Conservation (phyloP, 1,140 invertebrate genomes). For the Archivesica marissinica region DNA sequence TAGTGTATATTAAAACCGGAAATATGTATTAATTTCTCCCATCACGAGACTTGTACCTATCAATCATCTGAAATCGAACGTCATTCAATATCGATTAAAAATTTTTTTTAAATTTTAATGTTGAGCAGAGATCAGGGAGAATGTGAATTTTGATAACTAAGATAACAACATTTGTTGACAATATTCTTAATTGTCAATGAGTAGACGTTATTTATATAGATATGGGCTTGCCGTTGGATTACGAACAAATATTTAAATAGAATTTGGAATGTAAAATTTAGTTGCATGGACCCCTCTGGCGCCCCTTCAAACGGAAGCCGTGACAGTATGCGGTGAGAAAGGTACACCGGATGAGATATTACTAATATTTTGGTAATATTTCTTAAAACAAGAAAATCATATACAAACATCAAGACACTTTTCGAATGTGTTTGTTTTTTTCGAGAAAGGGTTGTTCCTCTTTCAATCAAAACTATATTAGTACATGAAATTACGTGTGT, state of each 20-base stretch:
- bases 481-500: not conserved
- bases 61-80: conserved; percentile 16
- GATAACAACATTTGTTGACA: not conserved
- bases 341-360: not conserved
- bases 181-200: not conserved
- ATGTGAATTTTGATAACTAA: not conserved
- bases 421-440: conserved; percentile 20
- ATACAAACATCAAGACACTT: not conserved
- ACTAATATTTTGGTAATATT: conserved; percentile 18
- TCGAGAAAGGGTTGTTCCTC: conserved; percentile 15
- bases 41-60: not conserved
- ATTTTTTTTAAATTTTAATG: not conserved
- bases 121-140: too few species aligned
- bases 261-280: not conserved
- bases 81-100: not conserved
- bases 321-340: not conserved
- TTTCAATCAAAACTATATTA: not conserved
- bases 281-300: not conserved
- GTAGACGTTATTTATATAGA: not conserved
- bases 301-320: not conserved
- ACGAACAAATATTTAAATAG: not conserved
- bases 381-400: not conserved
- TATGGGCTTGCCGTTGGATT: not conserved
- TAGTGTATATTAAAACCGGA: too few species aligned
- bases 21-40: not conserved